phyloP scores from a whole-genome alignment of 1,140 invertebrate genomes.

The Sminthurinus signatus region DNA sequence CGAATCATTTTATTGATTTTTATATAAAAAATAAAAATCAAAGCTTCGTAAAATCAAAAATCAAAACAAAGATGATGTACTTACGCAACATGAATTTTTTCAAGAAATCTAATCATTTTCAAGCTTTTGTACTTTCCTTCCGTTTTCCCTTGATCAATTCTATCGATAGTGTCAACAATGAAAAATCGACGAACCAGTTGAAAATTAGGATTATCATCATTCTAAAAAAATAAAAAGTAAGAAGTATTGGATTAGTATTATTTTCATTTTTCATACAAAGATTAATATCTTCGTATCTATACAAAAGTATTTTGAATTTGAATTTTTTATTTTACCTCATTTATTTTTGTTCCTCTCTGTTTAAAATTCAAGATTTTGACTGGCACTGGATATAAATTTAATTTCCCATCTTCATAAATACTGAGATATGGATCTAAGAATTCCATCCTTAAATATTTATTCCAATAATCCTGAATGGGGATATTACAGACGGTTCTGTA shows the following conservation, averaged over 20 bases:
- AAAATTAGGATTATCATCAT: conserved; percentile 51
- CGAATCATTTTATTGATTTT: too few relatives aligned
- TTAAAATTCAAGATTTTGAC: conserved; percentile 39
- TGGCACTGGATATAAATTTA: conserved; percentile 33
- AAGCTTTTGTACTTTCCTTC: conserved; percentile 32
- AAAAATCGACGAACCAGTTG: conserved; percentile 62
- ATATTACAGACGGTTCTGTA: conserved; percentile 42
- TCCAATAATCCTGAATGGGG: conserved; percentile 23
- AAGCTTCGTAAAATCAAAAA: too few relatives aligned
- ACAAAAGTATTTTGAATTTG: too few relatives aligned
- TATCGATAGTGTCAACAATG: conserved; percentile 55
- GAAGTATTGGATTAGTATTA: conserved; percentile 11
- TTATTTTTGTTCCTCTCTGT: conserved; percentile 37
- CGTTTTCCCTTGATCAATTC: conserved; percentile 42
- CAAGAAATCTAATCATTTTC: conserved; percentile 46
- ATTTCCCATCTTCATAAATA: background rate
- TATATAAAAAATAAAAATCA: too few relatives aligned
- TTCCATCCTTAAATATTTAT: conserved; percentile 23
- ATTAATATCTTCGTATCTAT: too few relatives aligned
- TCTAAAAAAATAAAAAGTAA: conserved; percentile 41
- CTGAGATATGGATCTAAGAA: conserved; percentile 36
- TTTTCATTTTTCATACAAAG: conserved; percentile 14
- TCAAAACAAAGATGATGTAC: background rate
- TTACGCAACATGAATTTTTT: conserved; percentile 44
- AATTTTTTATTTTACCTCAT: too few relatives aligned